phyloP scores from a whole-genome alignment of 2,113 vertebrate genomes.

The Lutjanus erythropterus region DNA sequence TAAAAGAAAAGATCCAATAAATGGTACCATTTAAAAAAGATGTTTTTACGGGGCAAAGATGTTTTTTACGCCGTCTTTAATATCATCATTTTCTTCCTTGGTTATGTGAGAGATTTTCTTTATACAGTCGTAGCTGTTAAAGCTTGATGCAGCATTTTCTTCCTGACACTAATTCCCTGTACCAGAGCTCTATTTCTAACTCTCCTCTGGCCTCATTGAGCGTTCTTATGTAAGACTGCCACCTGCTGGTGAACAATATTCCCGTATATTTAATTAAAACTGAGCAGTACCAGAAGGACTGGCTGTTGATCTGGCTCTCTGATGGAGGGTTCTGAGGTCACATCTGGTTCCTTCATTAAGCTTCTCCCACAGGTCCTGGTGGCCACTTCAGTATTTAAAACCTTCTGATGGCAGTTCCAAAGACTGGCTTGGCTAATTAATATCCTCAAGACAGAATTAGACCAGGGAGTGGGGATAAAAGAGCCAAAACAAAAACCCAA shows the following conservation, averaged over 20 bases:
- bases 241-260: conserved; percentile 64
- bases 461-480: neutral
- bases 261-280: neutral
- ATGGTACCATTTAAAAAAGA: conserved; percentile 6
- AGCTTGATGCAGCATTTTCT: conserved; percentile 42
- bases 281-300: conserved; percentile 1
- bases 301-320: neutral
- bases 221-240: conserved; percentile 60
- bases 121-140: neutral
- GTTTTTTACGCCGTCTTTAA: conserved; percentile 24
- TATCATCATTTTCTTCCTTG: conserved; percentile 10
- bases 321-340: conserved; percentile 16
- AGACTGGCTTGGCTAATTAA: conserved; percentile 32
- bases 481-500: neutral
- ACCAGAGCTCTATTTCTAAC: conserved; percentile 10
- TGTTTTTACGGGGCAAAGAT: conserved; percentile 18
- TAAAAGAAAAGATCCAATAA: conserved; percentile 23
- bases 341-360: conserved; percentile 54
- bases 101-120: conserved; percentile 33
- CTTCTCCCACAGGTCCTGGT: conserved; percentile 30
- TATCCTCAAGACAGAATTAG: conserved; percentile 4
- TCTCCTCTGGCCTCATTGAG: neutral
- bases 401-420: conserved; percentile 22
- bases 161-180: conserved; percentile 45
- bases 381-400: conserved; percentile 24